Evolutionary conservation across 1,140 invertebrate species (phyloP), one percentile per base, ranked within the genome.

Genomic region (Globodera rostochiensis): DNA sequence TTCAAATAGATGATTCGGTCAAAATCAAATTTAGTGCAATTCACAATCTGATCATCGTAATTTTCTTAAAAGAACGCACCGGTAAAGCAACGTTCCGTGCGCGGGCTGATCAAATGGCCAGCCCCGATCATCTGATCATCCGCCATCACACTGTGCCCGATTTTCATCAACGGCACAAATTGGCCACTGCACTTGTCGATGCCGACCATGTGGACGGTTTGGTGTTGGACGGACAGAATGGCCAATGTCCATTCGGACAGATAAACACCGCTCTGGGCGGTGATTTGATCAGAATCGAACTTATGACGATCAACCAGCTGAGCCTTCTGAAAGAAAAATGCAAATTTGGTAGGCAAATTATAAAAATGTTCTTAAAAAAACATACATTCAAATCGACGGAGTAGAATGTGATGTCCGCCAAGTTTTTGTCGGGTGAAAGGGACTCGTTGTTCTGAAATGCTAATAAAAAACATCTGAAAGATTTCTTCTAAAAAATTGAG

Each of bases 191-290:
- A 8, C 76, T 67, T 53, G 46, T 86, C 87, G 15, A 86, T 78
- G 3, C 53, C 15, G 71, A 77, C 80, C 67, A 86, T 78, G 76
- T 86, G 77, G n/a, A 86, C 75, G n/a, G 82, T 86, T 76, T 86
- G 86, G 74, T 86, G 86, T 8, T 88, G 82, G 25, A 81, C 74
- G 11, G 86, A 86, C 15, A 88, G 75, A 67, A 86, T 71, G 49
- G 64, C 80, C 36, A 88, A 70, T 7, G 74, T 81, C 19, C 87
- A 73, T 13, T 87, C 87, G 6, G 86, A 45, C 47, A 85, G 70
- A 79, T 87, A 84, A 21, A 87, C 50, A 71, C 78, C 69, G 47
- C 74, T 53, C 6, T 45, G 50, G 19, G 77, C 21, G 8, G 36
- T 25, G 76, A 84, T 84, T 50, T 57, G 67, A 47, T 86, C 86